Evolutionary conservation across 2,888 invertebrate species (phyloP).

Genomic region (Siphlonurus alternatus): DNA sequence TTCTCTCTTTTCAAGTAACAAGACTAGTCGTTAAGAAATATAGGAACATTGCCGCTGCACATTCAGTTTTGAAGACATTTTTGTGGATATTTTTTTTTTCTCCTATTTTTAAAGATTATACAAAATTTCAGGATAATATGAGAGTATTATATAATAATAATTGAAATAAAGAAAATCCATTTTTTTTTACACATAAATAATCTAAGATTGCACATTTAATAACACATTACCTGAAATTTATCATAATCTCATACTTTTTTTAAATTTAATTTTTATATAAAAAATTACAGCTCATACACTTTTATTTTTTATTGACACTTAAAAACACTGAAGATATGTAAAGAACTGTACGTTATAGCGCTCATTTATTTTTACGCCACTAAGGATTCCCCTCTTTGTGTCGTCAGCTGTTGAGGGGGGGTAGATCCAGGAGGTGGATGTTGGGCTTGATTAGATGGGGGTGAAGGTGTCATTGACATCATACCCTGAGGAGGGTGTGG

Average conservation of each 20-base stretch:
- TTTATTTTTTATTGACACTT: not conserved
- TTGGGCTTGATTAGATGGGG: not conserved
- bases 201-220: not conserved
- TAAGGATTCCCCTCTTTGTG: not conserved
- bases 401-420: not conserved
- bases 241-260: not conserved
- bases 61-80: not conserved
- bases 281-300: not conserved
- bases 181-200: not conserved
- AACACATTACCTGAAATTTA: not conserved
- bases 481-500: not conserved
- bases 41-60: conserved; percentile 2
- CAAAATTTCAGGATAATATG: no score
- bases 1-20: not conserved
- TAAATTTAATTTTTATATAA: not conserved
- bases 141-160: not conserved
- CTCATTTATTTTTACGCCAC: not conserved
- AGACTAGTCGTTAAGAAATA: conserved; percentile 1
- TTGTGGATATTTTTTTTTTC: not conserved
- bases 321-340: not conserved
- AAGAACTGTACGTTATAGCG: not conserved
- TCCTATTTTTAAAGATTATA: no score
- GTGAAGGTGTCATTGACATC: not conserved
- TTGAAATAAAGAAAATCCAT: not conserved
- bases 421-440: not conserved